Percentiles rank a stretch among this genome's conserved stretches.
Evolutionary conservation across 2,797 vertebrate genomes (phyloP).

Genomic region (Leptatherina wallacei): DNA sequence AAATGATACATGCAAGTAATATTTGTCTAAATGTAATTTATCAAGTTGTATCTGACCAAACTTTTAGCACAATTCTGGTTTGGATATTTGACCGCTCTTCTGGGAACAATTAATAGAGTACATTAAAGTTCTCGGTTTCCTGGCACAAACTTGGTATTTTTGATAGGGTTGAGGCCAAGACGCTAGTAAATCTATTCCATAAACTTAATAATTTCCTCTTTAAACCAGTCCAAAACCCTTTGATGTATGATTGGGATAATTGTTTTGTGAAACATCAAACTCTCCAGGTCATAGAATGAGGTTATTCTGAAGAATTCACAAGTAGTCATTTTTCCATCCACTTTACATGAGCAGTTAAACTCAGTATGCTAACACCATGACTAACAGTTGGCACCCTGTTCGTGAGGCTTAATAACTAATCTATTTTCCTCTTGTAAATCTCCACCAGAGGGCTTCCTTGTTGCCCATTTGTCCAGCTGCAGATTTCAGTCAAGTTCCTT

Average conservation of each 20-base stretch:
- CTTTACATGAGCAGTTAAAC: background rate
- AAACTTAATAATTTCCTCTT: background rate
- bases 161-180: background rate
- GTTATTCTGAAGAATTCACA: background rate
- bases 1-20: background rate
- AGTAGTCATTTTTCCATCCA: background rate
- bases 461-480: background rate
- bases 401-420: background rate
- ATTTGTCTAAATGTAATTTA: background rate
- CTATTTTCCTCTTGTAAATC: background rate
- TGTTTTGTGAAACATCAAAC: background rate
- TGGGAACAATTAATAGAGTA: background rate
- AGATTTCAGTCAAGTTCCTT: background rate
- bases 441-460: background rate
- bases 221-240: background rate
- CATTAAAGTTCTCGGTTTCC: background rate
- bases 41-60: background rate
- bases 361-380: background rate
- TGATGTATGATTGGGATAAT: background rate
- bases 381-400: background rate
- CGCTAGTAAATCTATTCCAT: background rate
- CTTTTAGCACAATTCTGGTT: background rate
- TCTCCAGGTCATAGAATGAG: background rate
- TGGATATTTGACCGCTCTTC: background rate
- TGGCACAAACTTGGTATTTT: background rate